phyloP scores from a whole-genome alignment of 2,888 invertebrate genomes.

The Lithophane semibrunnea region DNA sequence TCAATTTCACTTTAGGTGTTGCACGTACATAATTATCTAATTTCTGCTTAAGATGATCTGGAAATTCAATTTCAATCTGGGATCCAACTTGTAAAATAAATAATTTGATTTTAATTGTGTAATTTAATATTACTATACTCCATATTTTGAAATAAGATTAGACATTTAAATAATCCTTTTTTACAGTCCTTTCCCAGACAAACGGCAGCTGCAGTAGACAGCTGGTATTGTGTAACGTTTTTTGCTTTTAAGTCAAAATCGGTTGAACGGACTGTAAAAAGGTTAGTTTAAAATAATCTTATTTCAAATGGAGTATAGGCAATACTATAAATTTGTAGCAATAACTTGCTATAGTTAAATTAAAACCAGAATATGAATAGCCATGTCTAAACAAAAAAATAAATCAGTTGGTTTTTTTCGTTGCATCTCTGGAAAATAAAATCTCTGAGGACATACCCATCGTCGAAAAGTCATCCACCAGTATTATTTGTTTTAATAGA shows the following conservation, averaged over 20 bases:
- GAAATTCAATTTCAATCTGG: constrained; percentile 56
- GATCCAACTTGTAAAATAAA: neutral
- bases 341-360: neutral
- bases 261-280: no score
- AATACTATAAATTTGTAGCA: neutral
- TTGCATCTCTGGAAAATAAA: neutral
- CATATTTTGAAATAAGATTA: no score
- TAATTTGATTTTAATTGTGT: neutral
- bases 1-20: constrained; percentile 96
- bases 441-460: constrained; percentile 91
- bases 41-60: constrained; percentile 95
- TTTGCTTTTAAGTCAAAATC: no score
- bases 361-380: neutral
- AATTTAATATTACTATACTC: neutral
- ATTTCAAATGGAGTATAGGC: no score
- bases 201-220: no score
- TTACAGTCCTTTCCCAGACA: no score
- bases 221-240: no score
- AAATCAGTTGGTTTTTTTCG: neutral
- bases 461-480: constrained; percentile 98
- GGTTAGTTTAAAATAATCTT: no score
- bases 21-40: constrained; percentile 96
- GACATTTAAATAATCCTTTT: no score
- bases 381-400: neutral
- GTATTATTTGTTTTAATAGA: constrained; percentile 96